Evolutionary conservation across 2,888 invertebrate species (phyloP).

Genomic region (Augochlorella aurata): DNA sequence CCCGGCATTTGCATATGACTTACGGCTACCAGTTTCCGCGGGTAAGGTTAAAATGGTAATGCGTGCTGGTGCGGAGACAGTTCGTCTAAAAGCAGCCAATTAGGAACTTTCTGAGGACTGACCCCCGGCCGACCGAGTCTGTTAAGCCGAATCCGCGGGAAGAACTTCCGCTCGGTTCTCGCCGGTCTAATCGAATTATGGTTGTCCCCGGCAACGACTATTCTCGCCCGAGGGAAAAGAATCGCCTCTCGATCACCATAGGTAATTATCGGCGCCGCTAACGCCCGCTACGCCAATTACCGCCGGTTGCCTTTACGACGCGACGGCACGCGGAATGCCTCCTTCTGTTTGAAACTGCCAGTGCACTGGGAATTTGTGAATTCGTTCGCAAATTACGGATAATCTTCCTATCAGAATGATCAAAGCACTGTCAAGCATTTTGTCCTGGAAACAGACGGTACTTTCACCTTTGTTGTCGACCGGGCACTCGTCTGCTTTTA

Average conservation of each 20-base stretch:
- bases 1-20: slow-evolving; percentile 65
- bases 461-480: no score
- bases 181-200: slow-evolving; percentile 54
- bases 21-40: slow-evolving; percentile 27
- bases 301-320: neutral
- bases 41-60: slow-evolving; percentile 73
- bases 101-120: slow-evolving; percentile 72
- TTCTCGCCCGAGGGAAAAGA: slow-evolving; percentile 6
- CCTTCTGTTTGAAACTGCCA: neutral
- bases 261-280: slow-evolving; percentile 18
- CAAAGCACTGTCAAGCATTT: neutral
- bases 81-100: slow-evolving; percentile 75
- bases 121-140: slow-evolving; percentile 47
- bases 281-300: slow-evolving; percentile 18
- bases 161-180: slow-evolving; percentile 26
- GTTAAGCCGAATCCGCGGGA: slow-evolving; percentile 54
- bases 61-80: slow-evolving; percentile 53
- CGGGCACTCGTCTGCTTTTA: no score
- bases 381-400: neutral
- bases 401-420: neutral
- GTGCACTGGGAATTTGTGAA: neutral
- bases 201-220: slow-evolving; percentile 35
- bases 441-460: no score
- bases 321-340: neutral
- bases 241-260: slow-evolving; percentile 20